Evolutionary conservation across 2,113 vertebrate genomes (phyloP).

Genomic region (Puntigrus tetrazona): DNA sequence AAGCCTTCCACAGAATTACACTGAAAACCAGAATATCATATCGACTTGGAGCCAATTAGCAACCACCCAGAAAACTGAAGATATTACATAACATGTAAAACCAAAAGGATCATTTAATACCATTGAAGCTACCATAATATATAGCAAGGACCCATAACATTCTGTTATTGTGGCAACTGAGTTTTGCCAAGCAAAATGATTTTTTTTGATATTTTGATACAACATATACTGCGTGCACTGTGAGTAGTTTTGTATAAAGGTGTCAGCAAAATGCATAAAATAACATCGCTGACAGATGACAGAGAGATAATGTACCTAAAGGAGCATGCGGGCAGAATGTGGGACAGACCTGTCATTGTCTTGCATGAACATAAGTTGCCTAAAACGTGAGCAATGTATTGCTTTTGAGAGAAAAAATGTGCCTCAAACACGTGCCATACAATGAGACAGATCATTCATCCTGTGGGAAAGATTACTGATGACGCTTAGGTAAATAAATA

Average conservation of each 20-base stretch:
- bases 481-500: neutral
- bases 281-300: neutral
- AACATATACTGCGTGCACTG: neutral
- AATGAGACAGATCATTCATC: neutral
- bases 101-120: neutral
- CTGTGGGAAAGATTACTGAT: neutral
- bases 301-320: neutral
- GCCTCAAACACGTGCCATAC: neutral
- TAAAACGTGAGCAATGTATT: neutral
- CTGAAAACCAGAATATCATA: neutral
- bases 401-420: neutral
- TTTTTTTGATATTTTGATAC: neutral
- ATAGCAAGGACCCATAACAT: neutral
- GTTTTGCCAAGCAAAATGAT: neutral
- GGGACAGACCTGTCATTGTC: neutral
- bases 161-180: neutral
- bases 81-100: neutral
- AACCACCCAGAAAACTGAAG: neutral
- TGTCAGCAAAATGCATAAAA: neutral
- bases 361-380: neutral
- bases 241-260: neutral
- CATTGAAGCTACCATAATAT: neutral
- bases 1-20: neutral
- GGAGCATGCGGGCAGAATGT: neutral
- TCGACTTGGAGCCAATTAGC: neutral